Percentiles rank a stretch among this genome's conserved stretches.
Conservation (phyloP, 2,888 invertebrate genomes). For the Cataglyphis albicans region DNA sequence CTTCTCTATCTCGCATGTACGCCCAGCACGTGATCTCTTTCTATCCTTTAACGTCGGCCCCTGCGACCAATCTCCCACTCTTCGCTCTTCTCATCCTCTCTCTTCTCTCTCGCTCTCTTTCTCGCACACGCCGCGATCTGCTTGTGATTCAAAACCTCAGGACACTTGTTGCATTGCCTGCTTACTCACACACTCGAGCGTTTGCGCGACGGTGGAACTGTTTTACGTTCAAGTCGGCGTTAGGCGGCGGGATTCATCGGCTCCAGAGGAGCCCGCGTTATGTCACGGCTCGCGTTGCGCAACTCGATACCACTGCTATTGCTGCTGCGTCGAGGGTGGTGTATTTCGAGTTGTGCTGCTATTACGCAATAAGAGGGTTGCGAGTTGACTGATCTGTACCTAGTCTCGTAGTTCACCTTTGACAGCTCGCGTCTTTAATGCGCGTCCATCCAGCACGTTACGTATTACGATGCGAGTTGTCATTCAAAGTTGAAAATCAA, state of each 20-base stretch:
- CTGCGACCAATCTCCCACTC: slow-evolving; percentile 55
- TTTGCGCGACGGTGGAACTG: slow-evolving; percentile 75
- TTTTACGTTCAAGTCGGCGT: slow-evolving; percentile 80
- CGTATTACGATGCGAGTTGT: not conserved
- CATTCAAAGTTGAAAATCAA: slow-evolving; percentile 8
- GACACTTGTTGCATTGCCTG: slow-evolving; percentile 85
- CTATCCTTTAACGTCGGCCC: slow-evolving; percentile 50
- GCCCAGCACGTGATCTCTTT: slow-evolving; percentile 63
- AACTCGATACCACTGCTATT: slow-evolving; percentile 42
- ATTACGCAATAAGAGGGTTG: slow-evolving; percentile 24
- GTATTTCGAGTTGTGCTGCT: slow-evolving; percentile 34
- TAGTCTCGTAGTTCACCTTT: slow-evolving; percentile 19
- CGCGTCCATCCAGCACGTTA: not conserved
- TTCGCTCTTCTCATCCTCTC: slow-evolving; percentile 58
- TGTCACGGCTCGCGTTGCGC: slow-evolving; percentile 57
- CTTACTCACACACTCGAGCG: slow-evolving; percentile 77
- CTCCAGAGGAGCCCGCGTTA: slow-evolving; percentile 66
- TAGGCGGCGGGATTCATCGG: slow-evolving; percentile 78
- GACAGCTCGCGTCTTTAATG: slow-evolving; percentile 6
- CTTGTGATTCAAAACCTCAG: slow-evolving; percentile 86
- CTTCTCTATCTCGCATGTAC: slow-evolving; percentile 38
- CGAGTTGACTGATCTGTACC: slow-evolving; percentile 32
- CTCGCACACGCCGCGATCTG: slow-evolving; percentile 82
- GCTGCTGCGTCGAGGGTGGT: not conserved
- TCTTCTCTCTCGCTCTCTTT: slow-evolving; percentile 68